Conservation (phyloP, 2,888 invertebrate species). For the Pherbina coryleti region DNA sequence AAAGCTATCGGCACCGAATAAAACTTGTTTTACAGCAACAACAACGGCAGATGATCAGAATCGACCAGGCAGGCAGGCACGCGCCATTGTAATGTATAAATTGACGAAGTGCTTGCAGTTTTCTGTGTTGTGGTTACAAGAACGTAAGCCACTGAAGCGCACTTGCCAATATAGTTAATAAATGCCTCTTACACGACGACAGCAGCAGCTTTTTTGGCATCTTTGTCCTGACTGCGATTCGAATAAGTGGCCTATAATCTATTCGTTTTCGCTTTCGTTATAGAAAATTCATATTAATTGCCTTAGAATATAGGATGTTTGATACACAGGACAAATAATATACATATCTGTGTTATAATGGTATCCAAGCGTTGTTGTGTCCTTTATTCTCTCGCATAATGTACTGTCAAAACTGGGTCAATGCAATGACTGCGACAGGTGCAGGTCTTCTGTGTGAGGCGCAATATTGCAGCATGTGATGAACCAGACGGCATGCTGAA, state of each 20-base stretch:
- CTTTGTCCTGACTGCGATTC: neutral
- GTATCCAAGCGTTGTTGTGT: neutral
- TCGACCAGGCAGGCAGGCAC: slow-evolving; percentile 20
- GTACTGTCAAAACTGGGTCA: slow-evolving; percentile 31
- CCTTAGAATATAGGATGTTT: neutral
- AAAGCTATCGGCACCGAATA: neutral
- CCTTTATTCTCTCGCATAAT: slow-evolving; percentile 3
- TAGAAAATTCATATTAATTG: neutral
- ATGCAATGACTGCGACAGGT: slow-evolving; percentile 37
- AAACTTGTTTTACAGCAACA: slow-evolving; percentile 8
- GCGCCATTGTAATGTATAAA: slow-evolving; percentile 10
- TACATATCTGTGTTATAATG: neutral
- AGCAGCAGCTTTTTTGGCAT: slow-evolving; percentile 6
- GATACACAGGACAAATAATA: neutral
- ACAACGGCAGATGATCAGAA: slow-evolving; percentile 18
- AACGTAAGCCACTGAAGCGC: no score
- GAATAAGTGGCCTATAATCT: no score
- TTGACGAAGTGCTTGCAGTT: slow-evolving; percentile 13
- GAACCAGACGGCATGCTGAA: slow-evolving; percentile 34
- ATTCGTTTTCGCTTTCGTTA: neutral
- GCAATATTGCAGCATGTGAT: slow-evolving; percentile 36
- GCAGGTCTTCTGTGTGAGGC: slow-evolving; percentile 24
- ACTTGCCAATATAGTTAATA: no score
- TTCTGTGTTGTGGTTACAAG: slow-evolving; percentile 1
- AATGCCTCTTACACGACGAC: neutral